Base-by-base conservation (phyloP, 2,888 invertebrate species). In the Pyralis farinalis region DNA sequence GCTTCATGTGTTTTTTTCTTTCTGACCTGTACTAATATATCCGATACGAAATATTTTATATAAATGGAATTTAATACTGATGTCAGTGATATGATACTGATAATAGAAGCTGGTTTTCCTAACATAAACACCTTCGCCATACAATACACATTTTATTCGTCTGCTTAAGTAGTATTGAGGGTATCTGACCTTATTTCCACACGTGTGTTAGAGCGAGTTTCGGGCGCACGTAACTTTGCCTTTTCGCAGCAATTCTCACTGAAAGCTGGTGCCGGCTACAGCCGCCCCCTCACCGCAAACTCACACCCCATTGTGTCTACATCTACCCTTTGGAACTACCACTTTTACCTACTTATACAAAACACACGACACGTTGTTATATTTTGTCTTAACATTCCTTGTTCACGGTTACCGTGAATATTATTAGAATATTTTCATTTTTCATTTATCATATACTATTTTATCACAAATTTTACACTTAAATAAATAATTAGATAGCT, bases 241-340 rank as follows among this genome's bases (percentile, higher is more conserved):
- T 71, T 74, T 71, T 71, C 67, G 63, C 56, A 67, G 64, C 63
- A 63, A 71, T 74, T 68, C 67, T 61, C 64, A 58, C 58, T 64
- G 65, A 74, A 71, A 71, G 68, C 67, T 51, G 61, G 61, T 57
- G 59, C 63, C 68, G 68, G 61, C 58, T 52, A 46, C 58, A 47
- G 53, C 61, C 58, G 56, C 57, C 69, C 71, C 67, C 64, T 66
- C 47, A 47, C 70, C 76, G 52, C 74, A 71, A 71, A 69, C 72
- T 73, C 71, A 63, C 71, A 67, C 73, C 67, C 70, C 66, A 66
- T 71, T 73, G 67, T 72, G 68, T 65, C 64, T 70, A 69, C 71
- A 72, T 63, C 63, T 71, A 67, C 67, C 71, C 71, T 71, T 71
- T 71, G 69, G 64, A 63, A 69, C 64, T 65, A 59, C 56, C 60